phyloP scores from a whole-genome alignment of 1,140 invertebrate species.

The Sycobia sp. region DNA sequence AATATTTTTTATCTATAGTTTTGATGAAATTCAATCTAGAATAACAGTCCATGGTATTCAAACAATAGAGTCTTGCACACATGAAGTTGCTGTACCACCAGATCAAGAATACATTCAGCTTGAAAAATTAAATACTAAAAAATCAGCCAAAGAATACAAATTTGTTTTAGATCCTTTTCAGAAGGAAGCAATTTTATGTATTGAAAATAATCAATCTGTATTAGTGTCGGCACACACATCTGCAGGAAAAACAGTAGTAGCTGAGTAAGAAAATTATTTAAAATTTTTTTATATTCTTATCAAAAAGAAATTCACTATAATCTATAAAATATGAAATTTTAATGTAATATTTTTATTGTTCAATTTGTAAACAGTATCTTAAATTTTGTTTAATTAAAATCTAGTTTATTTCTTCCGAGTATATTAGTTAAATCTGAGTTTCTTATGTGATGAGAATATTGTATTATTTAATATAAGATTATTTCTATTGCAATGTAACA shows the following conservation, averaged over 20 bases:
- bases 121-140: slow-evolving; percentile 64
- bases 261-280: slow-evolving; percentile 77
- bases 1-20: slow-evolving; percentile 51
- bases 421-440: too few relatives aligned
- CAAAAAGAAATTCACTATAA: neutral
- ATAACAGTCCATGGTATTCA: slow-evolving; percentile 88
- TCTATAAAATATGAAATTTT: slow-evolving; percentile 1
- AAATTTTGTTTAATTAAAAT: too few relatives aligned
- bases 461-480: too few relatives aligned
- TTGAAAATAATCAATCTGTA: slow-evolving; percentile 97
- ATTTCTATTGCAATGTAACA: too few relatives aligned
- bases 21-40: slow-evolving; percentile 67
- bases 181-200: slow-evolving; percentile 94
- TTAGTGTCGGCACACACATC: slow-evolving; percentile 99
- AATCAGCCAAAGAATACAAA: slow-evolving; percentile 90
- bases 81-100: slow-evolving; percentile 91
- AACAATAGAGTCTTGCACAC: slow-evolving; percentile 86
- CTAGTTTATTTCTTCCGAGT: too few relatives aligned
- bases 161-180: slow-evolving; percentile 98
- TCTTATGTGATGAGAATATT: too few relatives aligned
- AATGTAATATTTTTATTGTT: neutral
- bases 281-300: slow-evolving; percentile 9
- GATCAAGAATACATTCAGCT: slow-evolving; percentile 82
- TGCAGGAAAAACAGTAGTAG: slow-evolving; percentile 99
- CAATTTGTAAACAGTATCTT: neutral